Percentiles rank a stretch among this genome's conserved stretches.
Conservation (phyloP, 2,113 vertebrate genomes). For the Xenopus borealis region DNA sequence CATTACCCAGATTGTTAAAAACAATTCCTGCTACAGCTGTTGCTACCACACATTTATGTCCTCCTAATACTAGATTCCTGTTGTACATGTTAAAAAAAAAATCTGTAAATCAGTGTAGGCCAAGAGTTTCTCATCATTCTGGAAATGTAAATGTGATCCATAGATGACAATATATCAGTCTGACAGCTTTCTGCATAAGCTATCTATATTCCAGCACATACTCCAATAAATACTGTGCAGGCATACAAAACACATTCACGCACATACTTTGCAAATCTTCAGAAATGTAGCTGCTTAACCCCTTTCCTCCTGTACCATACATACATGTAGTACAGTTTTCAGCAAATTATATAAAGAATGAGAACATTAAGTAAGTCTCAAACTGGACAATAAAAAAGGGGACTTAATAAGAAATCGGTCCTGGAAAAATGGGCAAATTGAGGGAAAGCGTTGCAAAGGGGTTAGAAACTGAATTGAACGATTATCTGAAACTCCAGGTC, state of each 20-base stretch:
- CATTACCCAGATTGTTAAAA: constrained; percentile 4
- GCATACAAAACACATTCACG: neutral
- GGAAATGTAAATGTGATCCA: constrained; percentile 3
- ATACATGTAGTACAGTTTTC: too few species aligned
- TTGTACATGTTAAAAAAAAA: constrained; percentile 2
- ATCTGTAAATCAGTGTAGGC: neutral
- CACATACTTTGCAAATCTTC: constrained; percentile 2
- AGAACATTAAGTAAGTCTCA: too few species aligned
- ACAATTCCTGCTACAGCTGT: neutral
- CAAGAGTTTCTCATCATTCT: constrained; percentile 5
- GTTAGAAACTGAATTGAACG: too few species aligned
- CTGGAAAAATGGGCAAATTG: too few species aligned
- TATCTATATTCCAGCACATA: constrained; percentile 5
- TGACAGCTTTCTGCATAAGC: constrained; percentile 3
- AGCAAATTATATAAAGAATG: too few species aligned
- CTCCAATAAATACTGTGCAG: neutral
- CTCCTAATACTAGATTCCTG: neutral
- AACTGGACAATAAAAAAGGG: too few species aligned
- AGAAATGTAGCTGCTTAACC: neutral
- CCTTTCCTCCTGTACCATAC: too few species aligned
- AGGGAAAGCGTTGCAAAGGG: too few species aligned
- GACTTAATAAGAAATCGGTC: too few species aligned
- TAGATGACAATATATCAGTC: constrained; percentile 13
- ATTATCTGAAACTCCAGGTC: too few species aligned
- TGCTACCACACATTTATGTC: neutral